Percentiles rank a stretch among this genome's conserved stretches.
These are phyloP conservation scores for Nycticorax nycticorax DNA, from an alignment of 2,113 vertebrate species.

Conservation along the genomic window DNA sequence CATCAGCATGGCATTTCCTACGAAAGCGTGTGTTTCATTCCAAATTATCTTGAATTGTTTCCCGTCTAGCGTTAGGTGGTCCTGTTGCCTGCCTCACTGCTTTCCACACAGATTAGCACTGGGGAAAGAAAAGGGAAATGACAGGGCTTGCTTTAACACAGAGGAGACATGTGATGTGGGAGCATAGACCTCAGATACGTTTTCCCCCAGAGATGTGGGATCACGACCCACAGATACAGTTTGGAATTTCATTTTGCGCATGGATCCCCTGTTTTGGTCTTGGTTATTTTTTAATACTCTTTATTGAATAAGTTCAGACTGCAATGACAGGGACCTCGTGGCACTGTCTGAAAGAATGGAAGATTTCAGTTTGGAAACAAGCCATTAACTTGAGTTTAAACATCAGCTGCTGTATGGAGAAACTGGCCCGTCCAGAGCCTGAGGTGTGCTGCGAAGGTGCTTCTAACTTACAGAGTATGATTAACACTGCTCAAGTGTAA, in stretches of 20 bases:
- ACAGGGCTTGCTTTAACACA: not conserved
- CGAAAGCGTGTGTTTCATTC: not conserved
- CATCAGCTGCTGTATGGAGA: not conserved
- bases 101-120: not conserved
- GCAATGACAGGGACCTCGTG: no score
- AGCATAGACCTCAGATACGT: no score
- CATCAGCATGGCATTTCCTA: not conserved
- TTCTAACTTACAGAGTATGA: not conserved
- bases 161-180: rapidly evolving
- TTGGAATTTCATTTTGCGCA: not conserved
- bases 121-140: not conserved
- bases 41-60: not conserved
- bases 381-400: not conserved
- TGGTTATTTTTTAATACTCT: no score
- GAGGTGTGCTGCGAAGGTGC: not conserved
- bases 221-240: no score
- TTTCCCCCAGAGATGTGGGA: no score
- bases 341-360: not conserved
- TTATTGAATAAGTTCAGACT: not conserved
- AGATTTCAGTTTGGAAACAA: not conserved
- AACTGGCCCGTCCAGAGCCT: not conserved
- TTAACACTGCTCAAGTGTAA: not conserved
- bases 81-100: not conserved
- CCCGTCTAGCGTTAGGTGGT: not conserved
- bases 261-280: no score